Conservation (phyloP, 2,113 vertebrate genomes). For the Microcebus jonahi region DNA sequence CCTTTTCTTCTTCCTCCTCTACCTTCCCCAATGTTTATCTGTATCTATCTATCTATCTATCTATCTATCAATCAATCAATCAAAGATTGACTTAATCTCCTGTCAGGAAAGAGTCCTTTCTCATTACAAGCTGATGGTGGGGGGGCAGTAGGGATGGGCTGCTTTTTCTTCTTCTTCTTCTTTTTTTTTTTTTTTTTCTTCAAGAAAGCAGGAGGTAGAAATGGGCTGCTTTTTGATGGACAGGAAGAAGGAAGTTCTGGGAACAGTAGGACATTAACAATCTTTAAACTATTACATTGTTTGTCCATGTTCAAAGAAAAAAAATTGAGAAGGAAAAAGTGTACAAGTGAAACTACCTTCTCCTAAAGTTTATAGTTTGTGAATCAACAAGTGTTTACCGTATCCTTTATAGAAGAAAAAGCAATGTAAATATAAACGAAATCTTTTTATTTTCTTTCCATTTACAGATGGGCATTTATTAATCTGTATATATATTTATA, state of each 20-base stretch:
- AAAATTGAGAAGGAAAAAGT: background rate
- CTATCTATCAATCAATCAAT: too few relatives aligned
- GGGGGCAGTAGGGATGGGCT: background rate
- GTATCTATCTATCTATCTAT: too few relatives aligned
- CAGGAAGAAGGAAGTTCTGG: background rate
- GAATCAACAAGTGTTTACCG: background rate
- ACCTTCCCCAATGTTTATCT: background rate
- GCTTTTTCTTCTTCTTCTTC: background rate
- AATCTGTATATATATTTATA: background rate
- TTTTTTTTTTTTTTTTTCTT: too few relatives aligned
- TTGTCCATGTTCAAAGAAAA: constrained; percentile 1
- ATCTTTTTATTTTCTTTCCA: background rate
- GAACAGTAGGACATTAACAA: background rate
- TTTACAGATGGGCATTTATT: background rate
- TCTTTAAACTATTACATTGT: background rate
- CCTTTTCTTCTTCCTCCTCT: background rate
- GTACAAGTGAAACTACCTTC: background rate
- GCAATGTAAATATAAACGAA: background rate
- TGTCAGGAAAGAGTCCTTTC: background rate
- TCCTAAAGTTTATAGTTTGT: constrained; percentile 13
- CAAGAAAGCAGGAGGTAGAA: too few relatives aligned
- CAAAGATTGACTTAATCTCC: background rate
- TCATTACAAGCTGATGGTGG: background rate
- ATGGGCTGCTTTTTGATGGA: background rate
- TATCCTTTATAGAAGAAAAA: background rate